phyloP scores from a whole-genome alignment of 2,113 vertebrate species.

The Lampris incognitus region DNA sequence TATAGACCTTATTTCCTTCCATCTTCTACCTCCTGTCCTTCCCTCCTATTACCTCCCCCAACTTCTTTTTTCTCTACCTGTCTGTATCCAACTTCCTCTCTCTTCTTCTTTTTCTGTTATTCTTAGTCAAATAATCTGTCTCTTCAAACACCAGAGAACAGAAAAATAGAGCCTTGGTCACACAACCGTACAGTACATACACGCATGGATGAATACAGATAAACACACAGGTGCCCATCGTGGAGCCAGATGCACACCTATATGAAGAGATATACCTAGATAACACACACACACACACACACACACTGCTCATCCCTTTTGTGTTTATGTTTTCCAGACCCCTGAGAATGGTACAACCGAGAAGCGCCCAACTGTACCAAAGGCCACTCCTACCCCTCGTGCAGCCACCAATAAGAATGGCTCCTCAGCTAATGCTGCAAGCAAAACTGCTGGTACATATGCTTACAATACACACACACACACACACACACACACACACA shows the following conservation, averaged over 20 bases:
- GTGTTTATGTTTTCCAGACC: conserved; percentile 57
- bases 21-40: too few relatives aligned
- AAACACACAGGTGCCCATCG: too few relatives aligned
- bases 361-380: conserved; percentile 84
- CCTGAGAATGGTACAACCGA: conserved; percentile 69
- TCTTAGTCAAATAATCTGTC: neutral
- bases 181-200: too few relatives aligned
- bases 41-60: neutral
- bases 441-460: conserved; percentile 61
- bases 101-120: neutral
- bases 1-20: too few relatives aligned
- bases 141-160: neutral
- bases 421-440: conserved; percentile 56
- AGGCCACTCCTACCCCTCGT: conserved; percentile 64
- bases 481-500: conserved; percentile 20
- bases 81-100: neutral
- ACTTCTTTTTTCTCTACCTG: neutral
- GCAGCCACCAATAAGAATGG: conserved; percentile 77
- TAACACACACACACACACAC: conserved; percentile 8
- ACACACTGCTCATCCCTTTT: conserved; percentile 1
- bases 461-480: neutral
- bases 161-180: neutral
- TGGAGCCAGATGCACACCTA: neutral
- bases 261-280: neutral
- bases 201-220: too few relatives aligned